Percentiles rank a stretch among this genome's conserved stretches.
These are phyloP conservation scores for Darevskia mixta DNA, from an alignment of 2,797 vertebrate species.

Conservation along the genomic window DNA sequence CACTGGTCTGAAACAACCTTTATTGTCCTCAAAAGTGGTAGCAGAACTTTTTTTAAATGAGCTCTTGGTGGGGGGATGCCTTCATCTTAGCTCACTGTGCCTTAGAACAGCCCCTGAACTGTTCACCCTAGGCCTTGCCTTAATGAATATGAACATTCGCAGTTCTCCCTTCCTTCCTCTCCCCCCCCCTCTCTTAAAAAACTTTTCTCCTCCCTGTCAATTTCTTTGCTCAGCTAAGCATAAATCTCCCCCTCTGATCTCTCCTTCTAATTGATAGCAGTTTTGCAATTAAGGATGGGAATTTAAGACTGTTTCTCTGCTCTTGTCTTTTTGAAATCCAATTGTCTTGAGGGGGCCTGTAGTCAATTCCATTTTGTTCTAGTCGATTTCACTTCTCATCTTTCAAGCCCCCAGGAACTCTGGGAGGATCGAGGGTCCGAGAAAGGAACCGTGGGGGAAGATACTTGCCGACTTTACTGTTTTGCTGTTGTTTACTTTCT, in stretches of 20 bases:
- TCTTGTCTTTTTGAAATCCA: neutral
- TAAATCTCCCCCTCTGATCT: neutral
- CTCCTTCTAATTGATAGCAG: neutral
- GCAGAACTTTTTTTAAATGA: neutral
- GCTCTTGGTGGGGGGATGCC: neutral
- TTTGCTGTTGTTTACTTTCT: neutral
- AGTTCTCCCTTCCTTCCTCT: no score
- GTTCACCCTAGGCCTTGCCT: neutral
- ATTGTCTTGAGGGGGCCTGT: neutral
- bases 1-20: neutral
- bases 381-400: neutral
- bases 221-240: neutral
- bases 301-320: neutral
- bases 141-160: neutral
- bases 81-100: neutral
- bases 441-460: neutral
- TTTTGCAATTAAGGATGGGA: constrained; percentile 12
- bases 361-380: constrained; percentile 10
- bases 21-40: neutral
- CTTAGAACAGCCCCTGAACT: neutral
- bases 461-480: neutral
- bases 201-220: neutral
- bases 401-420: neutral
- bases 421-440: neutral
- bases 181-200: neutral